A percentile compares a stretch with the other conserved stretches of the same genome.
Evolutionary conservation across 2,113 vertebrate species (phyloP).

Genomic region (Chauna torquata): DNA sequence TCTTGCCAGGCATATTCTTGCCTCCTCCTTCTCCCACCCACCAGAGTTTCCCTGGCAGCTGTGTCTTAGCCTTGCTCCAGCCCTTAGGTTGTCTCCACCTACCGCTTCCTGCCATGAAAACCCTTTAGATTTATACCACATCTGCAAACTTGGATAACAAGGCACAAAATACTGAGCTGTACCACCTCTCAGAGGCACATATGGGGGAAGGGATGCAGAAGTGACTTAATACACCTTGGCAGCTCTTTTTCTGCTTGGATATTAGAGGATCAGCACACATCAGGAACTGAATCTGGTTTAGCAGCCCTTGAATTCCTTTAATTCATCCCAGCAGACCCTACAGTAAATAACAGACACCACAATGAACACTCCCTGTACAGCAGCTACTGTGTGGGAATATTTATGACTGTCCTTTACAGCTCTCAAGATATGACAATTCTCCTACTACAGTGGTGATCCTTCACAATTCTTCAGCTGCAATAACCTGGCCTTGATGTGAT

Average conservation of each 20-base stretch:
- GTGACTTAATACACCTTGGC: background rate
- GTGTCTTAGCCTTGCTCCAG: conserved; percentile 2
- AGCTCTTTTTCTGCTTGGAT: background rate
- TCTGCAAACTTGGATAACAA: background rate
- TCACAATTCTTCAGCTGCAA: background rate
- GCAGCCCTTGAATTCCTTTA: background rate
- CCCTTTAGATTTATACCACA: background rate
- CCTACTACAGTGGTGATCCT: rapidly evolving
- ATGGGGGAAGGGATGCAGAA: background rate
- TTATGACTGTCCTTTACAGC: background rate
- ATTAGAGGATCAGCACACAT: background rate
- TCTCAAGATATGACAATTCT: background rate
- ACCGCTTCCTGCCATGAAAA: conserved; percentile 42
- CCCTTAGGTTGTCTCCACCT: conserved; percentile 50
- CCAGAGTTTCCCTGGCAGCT: conserved; percentile 24
- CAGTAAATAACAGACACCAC: background rate
- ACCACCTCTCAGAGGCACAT: background rate
- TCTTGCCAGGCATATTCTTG: background rate
- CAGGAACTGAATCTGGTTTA: background rate
- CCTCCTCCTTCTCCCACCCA: background rate
- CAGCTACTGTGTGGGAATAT: background rate
- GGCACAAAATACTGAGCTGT: background rate
- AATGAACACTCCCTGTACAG: background rate
- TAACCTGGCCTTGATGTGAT: background rate
- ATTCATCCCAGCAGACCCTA: background rate